Percentiles rank a stretch among this genome's conserved stretches.
Conservation (phyloP, 2,113 vertebrate genomes). For the Lonchura striata region DNA sequence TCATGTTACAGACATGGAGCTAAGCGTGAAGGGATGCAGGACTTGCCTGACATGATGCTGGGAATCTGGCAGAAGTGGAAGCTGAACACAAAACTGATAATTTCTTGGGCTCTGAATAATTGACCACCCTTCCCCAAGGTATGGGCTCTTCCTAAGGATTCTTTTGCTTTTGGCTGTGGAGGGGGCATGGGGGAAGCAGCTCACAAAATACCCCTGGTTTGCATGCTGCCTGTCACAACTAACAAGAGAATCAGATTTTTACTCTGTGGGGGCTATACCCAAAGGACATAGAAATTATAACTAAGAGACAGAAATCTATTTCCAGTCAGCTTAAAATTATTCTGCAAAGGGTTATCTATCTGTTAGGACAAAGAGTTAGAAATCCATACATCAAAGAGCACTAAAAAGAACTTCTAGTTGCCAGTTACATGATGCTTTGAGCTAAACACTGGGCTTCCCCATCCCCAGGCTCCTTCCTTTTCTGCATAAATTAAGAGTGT, state of each 20-base stretch:
- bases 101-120: background rate
- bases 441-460: background rate
- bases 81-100: background rate
- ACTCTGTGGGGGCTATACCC: background rate
- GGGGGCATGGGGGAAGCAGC: background rate
- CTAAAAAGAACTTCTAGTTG: background rate
- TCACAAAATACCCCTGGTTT: background rate
- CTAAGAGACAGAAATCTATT: background rate
- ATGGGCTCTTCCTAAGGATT: background rate
- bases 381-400: background rate
- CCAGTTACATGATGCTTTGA: background rate
- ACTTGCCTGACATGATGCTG: background rate
- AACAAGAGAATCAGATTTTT: background rate
- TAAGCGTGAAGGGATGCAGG: background rate
- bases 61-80: background rate
- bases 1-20: fast-evolving
- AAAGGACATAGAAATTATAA: background rate
- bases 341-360: background rate
- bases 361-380: background rate
- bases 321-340: background rate
- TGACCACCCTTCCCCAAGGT: background rate
- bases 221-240: background rate
- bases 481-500: conserved; percentile 44
- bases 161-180: background rate
- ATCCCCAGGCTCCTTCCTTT: conserved; percentile 1